Evolutionary conservation across 2,888 invertebrate species (phyloP), one percentile per base, ranked within the genome.

Genomic region (Eupithecia vulgata): DNA sequence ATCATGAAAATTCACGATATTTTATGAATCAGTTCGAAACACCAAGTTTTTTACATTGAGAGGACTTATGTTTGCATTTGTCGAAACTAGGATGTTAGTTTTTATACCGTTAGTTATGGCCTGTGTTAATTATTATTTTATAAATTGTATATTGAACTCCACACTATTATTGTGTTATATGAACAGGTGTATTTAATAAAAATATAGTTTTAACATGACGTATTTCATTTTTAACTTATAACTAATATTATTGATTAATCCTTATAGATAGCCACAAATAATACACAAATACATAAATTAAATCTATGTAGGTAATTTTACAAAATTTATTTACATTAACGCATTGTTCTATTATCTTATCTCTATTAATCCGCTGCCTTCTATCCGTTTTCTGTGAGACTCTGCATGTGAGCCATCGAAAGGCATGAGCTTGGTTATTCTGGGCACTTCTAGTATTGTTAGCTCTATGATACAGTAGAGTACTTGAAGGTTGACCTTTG

Each of bases 81-180:
- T 86, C 83, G 80, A 81, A 83, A 82, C 83, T 84, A 82, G 76
- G 77, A 83, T 81, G 81, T 81, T 85, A 82, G 81, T 81, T 74
- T 59, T 85, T 82, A 80, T 86, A 86, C 83, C 82, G 85, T 87
- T 88, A 87, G 84, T 85, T 88, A 89, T 87, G 83, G 5, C 34
- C 83, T 88, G 90, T 88, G 88, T 91, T 90, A 83, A 89, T 90
- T 90, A 86, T 88, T 89, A 87, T 88, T 87, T 90, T 86, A 90
- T 91, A 89, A 85, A 86, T 89, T 94, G 92, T 93, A 92, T 91
- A 93, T 90, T 91, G 86, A 91, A 89, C 87, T 89, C 86, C 88
- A 85, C 84, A 87, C 77, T 88, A 89, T 87, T 87, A 90, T 87
- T 91, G 91, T 89, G 91, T 93, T 92, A 91, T 92, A 91, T 84